phyloP scores from a whole-genome alignment of 2,797 vertebrate species.

The Bradypodion ventrale region DNA sequence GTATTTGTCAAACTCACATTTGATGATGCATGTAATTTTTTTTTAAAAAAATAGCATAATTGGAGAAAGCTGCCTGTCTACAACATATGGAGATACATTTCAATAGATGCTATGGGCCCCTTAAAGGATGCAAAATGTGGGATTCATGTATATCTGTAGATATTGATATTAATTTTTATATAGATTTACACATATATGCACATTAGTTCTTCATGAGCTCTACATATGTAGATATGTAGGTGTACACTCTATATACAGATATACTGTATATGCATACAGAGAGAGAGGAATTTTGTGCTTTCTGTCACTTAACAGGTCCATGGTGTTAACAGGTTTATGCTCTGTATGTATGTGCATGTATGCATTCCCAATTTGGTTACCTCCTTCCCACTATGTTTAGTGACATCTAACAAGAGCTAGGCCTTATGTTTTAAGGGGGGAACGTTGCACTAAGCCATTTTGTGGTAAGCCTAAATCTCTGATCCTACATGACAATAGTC shows the following conservation, averaged over 20 bases:
- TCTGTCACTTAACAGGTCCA: too few species aligned
- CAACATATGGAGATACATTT: constrained; percentile 8
- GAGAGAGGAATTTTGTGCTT: too few species aligned
- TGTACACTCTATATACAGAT: too few species aligned
- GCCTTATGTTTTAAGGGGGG: neutral
- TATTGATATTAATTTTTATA: too few species aligned
- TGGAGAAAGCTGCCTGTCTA: neutral
- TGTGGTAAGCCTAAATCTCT: neutral
- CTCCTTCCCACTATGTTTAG: neutral
- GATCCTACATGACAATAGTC: neutral
- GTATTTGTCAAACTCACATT: constrained; percentile 7
- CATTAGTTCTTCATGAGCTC: too few species aligned
- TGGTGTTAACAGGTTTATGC: too few species aligned
- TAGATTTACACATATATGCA: too few species aligned
- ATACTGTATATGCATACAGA: too few species aligned
- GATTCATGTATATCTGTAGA: too few species aligned
- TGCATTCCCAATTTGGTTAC: neutral
- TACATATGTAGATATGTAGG: neutral
- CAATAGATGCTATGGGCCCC: neutral
- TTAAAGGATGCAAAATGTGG: neutral
- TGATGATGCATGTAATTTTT: constrained; percentile 1
- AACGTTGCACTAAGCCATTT: neutral
- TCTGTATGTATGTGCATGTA: neutral
- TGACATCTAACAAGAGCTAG: constrained; percentile 2
- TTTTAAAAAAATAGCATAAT: constrained; percentile 10